These are phyloP conservation scores for Chrysogorgia sp. DNA, from an alignment of 92 coral and sea anemone genomes.

Conservation along the genomic window DNA sequence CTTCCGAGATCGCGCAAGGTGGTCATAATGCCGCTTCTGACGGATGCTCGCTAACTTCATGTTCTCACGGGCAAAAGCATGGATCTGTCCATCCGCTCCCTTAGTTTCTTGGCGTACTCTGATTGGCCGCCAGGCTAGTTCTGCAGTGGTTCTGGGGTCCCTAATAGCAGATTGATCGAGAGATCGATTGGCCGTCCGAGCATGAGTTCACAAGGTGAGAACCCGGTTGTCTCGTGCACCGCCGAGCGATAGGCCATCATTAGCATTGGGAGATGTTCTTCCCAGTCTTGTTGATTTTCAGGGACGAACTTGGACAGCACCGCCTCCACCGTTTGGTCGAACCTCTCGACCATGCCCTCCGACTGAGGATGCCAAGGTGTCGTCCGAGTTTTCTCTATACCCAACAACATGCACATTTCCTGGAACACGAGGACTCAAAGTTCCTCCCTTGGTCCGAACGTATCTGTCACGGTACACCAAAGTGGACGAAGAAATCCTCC, in stretches of 20 bases:
- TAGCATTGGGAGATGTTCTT: background rate
- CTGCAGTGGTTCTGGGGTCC: conserved; percentile 24
- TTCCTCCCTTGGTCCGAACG: conserved; percentile 1
- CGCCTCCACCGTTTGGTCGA: conserved; percentile 27
- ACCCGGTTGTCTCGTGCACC: conserved; percentile 29
- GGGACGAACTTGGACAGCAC: conserved; percentile 19
- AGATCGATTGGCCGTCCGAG: conserved; percentile 11
- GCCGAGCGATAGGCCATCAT: conserved; percentile 37
- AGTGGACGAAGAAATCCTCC: background rate
- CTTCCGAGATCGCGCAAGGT: conserved; percentile 13
- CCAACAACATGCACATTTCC: background rate
- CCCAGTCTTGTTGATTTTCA: conserved; percentile 38
- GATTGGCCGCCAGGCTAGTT: background rate
- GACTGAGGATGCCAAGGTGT: background rate
- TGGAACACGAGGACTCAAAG: background rate
- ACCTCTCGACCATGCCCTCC: conserved; percentile 32
- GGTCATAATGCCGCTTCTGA: conserved; percentile 40
- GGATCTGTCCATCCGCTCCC: conserved; percentile 7
- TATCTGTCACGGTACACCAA: conserved; percentile 3
- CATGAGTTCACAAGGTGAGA: conserved; percentile 11
- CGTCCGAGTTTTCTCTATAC: conserved; percentile 9
- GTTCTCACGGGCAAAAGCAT: conserved; percentile 40
- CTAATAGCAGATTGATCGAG: conserved; percentile 19
- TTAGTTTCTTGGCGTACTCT: conserved; percentile 8
- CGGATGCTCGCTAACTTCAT: conserved; percentile 19